Evolutionary conservation across 2,888 invertebrate genomes (phyloP), one percentile per base, ranked within the genome.

Genomic region (Meghimatium bilineatum): DNA sequence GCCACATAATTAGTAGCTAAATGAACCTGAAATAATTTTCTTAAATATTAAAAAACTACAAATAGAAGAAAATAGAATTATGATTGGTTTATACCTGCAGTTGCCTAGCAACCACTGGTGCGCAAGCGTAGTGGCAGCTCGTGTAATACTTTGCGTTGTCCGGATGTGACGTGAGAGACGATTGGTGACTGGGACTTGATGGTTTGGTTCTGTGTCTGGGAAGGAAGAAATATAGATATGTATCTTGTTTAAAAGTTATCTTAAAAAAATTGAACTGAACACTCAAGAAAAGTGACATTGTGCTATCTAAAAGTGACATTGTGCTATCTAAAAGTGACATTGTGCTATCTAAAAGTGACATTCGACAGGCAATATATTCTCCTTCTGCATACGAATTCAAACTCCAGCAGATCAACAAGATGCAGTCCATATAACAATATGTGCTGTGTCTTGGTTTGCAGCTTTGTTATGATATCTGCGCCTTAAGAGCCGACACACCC

Each of bases 151-250:
- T 87, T 34, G 87, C 84, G 69, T 82, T 83, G 56, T 86, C 86
- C 0, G 84, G 85, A 66, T 87, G 87, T 23, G 87, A 85, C 38
- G 86, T 87, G 60, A 87, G 85, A 0, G 87, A 85, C 26, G 87
- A 87, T 80, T 87, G 86, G 84, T 87, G 87, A 29, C 83, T 85
- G 10, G 87, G 87, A 63, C 87, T 87, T 44, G 86, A 81, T 26
- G 83, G 77, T 44, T 86, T 86, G 67, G 85, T 80, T 32, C 85
- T 77, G 52, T 83, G 83, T 52, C 86, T 86, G 85, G 8, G 20
- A 60, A 66, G 14, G 29, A 63, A 29, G 66, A 17, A 14, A 66
- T 32, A 14, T 5, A 29, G 66, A 17, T 3, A 66, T 32, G 23
- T 5, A 63, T n/a, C 26, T 63, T 63, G 23, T n/a, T 44, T 8